Base-by-base conservation (phyloP, 2,888 invertebrate genomes). In the Lysandra coridon region DNA sequence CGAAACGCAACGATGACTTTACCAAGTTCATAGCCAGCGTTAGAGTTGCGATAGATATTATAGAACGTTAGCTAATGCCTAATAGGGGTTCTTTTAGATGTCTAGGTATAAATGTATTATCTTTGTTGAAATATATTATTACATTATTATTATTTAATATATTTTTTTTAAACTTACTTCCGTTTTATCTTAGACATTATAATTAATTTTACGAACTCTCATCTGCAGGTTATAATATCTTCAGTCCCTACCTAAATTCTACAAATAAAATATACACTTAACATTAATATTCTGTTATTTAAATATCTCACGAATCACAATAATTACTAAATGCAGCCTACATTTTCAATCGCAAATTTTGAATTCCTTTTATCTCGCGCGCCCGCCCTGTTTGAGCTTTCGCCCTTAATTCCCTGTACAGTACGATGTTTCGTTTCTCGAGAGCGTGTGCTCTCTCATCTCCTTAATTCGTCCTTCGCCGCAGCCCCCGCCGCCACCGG, bases 401-500 rank as follows among this genome's bases (percentile, higher is more conserved):
- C 83, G 83, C 85, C 88, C 89, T 89, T 92, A 91, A 92, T 92
- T 91, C 92, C 91, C 89, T 88, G 89, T 87, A 88, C 87, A 88
- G 88, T 86, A 87, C 87, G 90, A 91, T 90, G 91, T 89, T 90
- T 90, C 90, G 89, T 90, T 91, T 90, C 93, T 93, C 92, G 91
- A 92, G 93, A 93, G 92, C 91, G 92, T 91, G 91, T 91, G 92
- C 93, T 94, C 93, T 93, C 93, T 93, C 93, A 93, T 94, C 94
- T 94, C 94, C 94, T 94, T 94, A 94, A 93, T 93, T 94, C 93
- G 94, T 94, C 94, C 94, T 94, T 94, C 94, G 93, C 93, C 93
- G 89, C 93, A 93, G 88, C 93, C 93, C 93, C 93, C 94, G 91
- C 88, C 88, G 88, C 90, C 90, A 92, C 90, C 91, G 33, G 57